Evolutionary conservation across 2,888 invertebrate genomes (phyloP).

Genomic region (Octonoba sinensis): DNA sequence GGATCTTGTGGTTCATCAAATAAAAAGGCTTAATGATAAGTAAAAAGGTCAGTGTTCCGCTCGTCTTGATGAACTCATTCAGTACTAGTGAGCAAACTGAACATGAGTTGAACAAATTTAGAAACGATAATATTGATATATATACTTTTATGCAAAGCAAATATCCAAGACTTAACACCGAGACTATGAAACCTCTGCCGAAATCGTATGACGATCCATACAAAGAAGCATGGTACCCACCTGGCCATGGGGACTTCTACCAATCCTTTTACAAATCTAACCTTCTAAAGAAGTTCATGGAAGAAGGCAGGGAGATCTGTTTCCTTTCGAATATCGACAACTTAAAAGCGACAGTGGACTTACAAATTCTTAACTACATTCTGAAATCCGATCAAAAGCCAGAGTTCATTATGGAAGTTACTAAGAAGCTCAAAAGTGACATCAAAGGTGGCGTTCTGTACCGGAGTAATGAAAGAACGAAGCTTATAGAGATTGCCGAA

Average conservation of each 20-base stretch:
- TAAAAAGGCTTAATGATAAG: slow-evolving; percentile 87
- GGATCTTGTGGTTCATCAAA: slow-evolving; percentile 95
- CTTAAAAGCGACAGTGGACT: slow-evolving; percentile 96
- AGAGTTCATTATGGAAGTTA: slow-evolving; percentile 99
- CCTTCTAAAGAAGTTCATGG: slow-evolving; percentile 86
- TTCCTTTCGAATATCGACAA: slow-evolving; percentile 99
- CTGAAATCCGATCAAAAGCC: slow-evolving; percentile 73
- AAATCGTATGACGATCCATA: slow-evolving; percentile 81
- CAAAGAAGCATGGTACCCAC: slow-evolving; percentile 95
- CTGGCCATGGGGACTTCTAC: slow-evolving; percentile 99
- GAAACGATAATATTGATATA: slow-evolving; percentile 90
- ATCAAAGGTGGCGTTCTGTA: slow-evolving; percentile 98
- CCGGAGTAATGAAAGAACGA: slow-evolving; percentile 78
- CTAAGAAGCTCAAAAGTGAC: slow-evolving; percentile 97
- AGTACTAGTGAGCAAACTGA: slow-evolving; percentile 98
- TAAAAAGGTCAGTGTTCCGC: slow-evolving; percentile 83
- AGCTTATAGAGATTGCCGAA: slow-evolving; percentile 75
- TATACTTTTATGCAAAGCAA: slow-evolving; percentile 95
- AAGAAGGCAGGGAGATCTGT: slow-evolving; percentile 84
- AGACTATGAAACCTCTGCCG: slow-evolving; percentile 91
- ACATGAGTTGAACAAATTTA: slow-evolving; percentile 91
- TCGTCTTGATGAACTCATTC: slow-evolving; percentile 99
- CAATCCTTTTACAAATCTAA: slow-evolving; percentile 94
- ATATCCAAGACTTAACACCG: slow-evolving; percentile 93
- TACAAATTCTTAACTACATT: slow-evolving; percentile 85